phyloP scores from a whole-genome alignment of 1,140 invertebrate species.

The Tetragonula clypearis region DNA sequence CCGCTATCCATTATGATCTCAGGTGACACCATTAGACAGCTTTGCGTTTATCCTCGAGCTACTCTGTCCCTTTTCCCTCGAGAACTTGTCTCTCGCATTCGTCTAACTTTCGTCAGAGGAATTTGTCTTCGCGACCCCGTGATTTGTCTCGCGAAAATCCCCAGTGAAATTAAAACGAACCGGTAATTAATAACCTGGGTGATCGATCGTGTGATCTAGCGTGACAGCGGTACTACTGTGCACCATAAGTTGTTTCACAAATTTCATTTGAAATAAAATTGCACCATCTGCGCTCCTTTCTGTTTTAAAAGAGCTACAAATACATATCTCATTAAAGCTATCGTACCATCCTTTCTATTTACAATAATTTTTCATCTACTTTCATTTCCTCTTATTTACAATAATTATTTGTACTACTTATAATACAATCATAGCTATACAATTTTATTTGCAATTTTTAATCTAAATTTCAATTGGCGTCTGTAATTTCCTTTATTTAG shows the following conservation, averaged over 20 bases:
- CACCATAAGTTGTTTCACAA: neutral
- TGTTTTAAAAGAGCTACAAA: neutral
- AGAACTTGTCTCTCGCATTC: constrained; percentile 15
- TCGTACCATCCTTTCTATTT: neutral
- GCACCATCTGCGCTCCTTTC: neutral
- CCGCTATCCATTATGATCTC: constrained; percentile 70
- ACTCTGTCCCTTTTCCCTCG: neutral
- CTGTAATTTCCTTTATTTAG: too few relatives aligned
- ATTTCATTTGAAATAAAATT: neutral
- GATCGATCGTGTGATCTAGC: neutral
- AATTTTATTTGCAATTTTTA: too few relatives aligned
- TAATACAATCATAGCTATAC: too few relatives aligned
- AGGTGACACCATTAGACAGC: constrained; percentile 69
- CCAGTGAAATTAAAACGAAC: neutral
- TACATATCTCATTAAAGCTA: neutral
- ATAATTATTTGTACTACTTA: neutral
- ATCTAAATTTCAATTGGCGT: too few relatives aligned
- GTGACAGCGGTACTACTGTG: neutral
- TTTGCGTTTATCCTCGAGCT: constrained; percentile 34
- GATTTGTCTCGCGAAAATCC: neutral
- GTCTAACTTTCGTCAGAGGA: constrained; percentile 21
- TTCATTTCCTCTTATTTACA: too few relatives aligned
- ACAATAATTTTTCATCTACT: too few relatives aligned
- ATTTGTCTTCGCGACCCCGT: constrained; percentile 5
- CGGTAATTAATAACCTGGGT: neutral